These are phyloP conservation scores for Sycophila texana DNA, from an alignment of 2,888 invertebrate species.

Conservation along the genomic window DNA sequence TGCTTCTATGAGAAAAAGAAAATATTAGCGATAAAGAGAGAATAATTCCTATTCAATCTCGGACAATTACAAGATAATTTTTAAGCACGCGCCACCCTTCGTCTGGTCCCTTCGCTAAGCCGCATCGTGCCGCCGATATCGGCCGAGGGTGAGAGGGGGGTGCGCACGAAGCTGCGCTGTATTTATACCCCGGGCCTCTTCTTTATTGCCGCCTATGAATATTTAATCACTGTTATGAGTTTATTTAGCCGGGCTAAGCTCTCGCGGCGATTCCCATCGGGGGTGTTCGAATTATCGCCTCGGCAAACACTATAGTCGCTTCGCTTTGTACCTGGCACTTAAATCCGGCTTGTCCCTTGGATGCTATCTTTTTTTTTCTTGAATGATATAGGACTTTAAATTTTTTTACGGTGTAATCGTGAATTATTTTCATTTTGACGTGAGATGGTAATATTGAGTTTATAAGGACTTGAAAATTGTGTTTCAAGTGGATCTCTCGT, in stretches of 20 bases:
- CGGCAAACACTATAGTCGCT: conserved; percentile 29
- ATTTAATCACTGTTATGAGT: conserved; percentile 72
- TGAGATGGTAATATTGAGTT: too few species aligned
- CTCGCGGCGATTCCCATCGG: conserved; percentile 23
- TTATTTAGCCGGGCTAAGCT: conserved; percentile 64
- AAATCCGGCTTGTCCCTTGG: too few species aligned
- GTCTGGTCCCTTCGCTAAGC: conserved; percentile 60
- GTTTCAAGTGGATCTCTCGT: too few species aligned
- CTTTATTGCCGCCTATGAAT: conserved; percentile 71
- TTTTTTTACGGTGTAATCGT: too few species aligned
- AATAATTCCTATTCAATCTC: conserved; percentile 4
- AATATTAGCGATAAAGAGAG: background rate
- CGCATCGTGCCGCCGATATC: conserved; percentile 54
- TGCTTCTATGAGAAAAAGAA: too few species aligned
- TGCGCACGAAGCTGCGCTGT: conserved; percentile 20
- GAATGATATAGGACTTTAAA: too few species aligned
- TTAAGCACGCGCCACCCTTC: background rate
- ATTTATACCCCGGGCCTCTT: conserved; percentile 63
- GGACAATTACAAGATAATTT: conserved; percentile 17
- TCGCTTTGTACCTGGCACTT: conserved; percentile 27
- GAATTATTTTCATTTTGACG: too few species aligned
- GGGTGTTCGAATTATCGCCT: conserved; percentile 37
- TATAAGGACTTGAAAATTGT: too few species aligned
- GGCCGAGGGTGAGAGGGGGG: conserved; percentile 57
- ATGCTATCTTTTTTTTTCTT: too few species aligned